phyloP scores from a whole-genome alignment of 2,113 vertebrate species.

The Toxostoma redivivum region DNA sequence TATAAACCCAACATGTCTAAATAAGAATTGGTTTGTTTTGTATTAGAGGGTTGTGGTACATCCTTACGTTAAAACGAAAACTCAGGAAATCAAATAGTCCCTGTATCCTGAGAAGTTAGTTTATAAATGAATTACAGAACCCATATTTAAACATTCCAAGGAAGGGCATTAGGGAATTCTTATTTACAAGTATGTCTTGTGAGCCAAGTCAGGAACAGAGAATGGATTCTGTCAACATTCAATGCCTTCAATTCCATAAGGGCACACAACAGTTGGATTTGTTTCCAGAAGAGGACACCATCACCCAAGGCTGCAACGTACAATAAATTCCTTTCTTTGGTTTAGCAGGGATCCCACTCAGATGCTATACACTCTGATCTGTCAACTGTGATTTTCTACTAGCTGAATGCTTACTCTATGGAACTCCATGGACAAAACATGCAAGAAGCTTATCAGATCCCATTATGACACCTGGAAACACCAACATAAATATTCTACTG shows the following conservation, averaged over 20 bases:
- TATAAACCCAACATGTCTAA: background rate
- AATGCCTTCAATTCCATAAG: background rate
- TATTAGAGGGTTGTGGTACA: background rate
- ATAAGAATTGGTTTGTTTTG: background rate
- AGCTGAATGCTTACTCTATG: background rate
- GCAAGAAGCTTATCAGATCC: background rate
- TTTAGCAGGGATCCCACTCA: background rate
- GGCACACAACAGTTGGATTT: background rate
- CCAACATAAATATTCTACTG: background rate
- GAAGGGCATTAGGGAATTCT: background rate
- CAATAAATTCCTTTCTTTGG: background rate
- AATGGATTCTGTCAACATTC: background rate
- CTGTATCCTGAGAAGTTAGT: background rate
- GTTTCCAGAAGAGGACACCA: background rate
- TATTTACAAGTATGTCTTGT: background rate
- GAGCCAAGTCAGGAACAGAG: background rate
- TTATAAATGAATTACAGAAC: background rate
- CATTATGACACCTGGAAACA: background rate
- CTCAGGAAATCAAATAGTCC: background rate
- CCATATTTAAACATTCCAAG: background rate
- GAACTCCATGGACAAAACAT: background rate
- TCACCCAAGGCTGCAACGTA: background rate
- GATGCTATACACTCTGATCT: background rate
- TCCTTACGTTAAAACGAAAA: background rate
- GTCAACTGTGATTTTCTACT: background rate